These are phyloP conservation scores for Brachyhypopomus occidentalis DNA, from an alignment of 2,113 vertebrate genomes.

Conservation along the genomic window DNA sequence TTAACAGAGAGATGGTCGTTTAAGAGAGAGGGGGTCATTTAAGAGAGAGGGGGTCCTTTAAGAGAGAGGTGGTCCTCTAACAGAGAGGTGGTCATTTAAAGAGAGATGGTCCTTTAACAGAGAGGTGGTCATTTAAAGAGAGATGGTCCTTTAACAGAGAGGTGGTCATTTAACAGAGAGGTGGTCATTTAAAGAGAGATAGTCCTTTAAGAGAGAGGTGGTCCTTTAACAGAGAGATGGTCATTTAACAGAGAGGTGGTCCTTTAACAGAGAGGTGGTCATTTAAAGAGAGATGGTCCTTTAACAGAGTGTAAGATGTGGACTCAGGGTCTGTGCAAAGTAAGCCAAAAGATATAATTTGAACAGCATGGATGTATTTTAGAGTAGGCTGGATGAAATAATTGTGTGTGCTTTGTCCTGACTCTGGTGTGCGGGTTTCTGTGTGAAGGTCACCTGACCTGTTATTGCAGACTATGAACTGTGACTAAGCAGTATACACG, in stretches of 20 bases:
- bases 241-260: no score
- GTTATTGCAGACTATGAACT: neutral
- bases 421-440: neutral
- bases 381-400: neutral
- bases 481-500: constrained; percentile 14
- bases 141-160: no score
- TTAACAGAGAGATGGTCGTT: no score
- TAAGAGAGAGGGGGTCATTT: no score
- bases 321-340: neutral
- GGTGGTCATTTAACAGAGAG: no score
- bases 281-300: neutral
- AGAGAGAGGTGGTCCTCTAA: no score
- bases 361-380: neutral
- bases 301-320: neutral
- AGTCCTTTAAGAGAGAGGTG: neutral
- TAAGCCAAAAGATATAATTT: neutral
- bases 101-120: no score
- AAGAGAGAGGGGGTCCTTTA: no score
- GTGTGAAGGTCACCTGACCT: neutral
- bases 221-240: no score
- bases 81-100: no score
- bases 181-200: no score
- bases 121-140: no score
- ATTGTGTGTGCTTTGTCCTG: neutral
- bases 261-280: neutral